Conservation (phyloP, 2,797 vertebrate species). For the Remorina albescens region DNA sequence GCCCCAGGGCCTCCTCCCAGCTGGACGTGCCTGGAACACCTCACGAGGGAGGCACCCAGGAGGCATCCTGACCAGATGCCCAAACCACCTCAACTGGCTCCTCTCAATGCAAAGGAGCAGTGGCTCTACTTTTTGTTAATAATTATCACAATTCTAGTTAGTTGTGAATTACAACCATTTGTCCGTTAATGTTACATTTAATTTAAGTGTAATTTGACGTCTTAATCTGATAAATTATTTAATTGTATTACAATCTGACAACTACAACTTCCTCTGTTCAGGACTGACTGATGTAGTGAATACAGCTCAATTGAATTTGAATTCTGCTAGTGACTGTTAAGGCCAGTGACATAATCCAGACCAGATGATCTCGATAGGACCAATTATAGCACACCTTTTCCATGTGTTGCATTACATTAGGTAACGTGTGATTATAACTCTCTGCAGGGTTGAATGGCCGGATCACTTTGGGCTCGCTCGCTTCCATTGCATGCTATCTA, state of each 20-base stretch:
- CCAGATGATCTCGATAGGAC: conserved; percentile 21
- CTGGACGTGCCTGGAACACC: too few species aligned
- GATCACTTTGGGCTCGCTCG: conserved; percentile 29
- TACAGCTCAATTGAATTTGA: conserved; percentile 13
- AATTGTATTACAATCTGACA: too few species aligned
- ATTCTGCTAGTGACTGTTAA: conserved; percentile 9
- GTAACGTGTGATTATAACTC: conserved; percentile 24
- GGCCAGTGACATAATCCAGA: conserved; percentile 24
- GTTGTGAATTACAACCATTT: not conserved
- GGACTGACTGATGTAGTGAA: not conserved
- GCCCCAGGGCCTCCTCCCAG: too few species aligned
- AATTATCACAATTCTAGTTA: too few species aligned
- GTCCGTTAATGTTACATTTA: not conserved
- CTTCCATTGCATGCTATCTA: conserved; percentile 56
- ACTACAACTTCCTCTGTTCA: not conserved
- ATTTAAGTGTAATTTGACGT: not conserved
- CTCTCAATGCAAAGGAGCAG: too few species aligned
- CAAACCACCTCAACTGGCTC: too few species aligned
- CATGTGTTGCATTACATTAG: conserved; percentile 21
- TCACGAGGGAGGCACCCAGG: too few species aligned
- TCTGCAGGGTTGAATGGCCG: conserved; percentile 19
- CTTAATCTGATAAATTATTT: too few species aligned
- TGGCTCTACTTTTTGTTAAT: too few species aligned
- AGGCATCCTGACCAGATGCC: too few species aligned
- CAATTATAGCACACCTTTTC: conserved; percentile 13